Evolutionary conservation across 2,113 vertebrate species (phyloP).

Genomic region (Esox niger): DNA sequence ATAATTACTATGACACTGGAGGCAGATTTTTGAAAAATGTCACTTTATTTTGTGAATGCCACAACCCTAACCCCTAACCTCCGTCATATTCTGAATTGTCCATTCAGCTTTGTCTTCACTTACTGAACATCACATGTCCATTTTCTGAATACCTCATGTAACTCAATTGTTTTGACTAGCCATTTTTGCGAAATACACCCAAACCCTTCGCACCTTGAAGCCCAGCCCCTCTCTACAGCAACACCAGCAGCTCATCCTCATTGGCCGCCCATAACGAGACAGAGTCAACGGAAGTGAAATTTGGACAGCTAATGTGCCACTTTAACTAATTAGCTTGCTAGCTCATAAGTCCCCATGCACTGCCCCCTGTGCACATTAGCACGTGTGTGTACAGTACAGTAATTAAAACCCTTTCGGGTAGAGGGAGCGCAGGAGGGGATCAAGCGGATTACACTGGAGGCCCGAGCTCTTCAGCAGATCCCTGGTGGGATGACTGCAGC

Average conservation of each 20-base stretch:
- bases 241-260: background rate
- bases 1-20: constrained; percentile 16
- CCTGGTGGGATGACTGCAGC: background rate
- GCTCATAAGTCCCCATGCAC: constrained; percentile 30
- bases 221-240: background rate
- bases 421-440: constrained; percentile 8
- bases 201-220: background rate
- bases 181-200: background rate
- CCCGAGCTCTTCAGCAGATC: constrained; percentile 1
- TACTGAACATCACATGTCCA: too few relatives aligned
- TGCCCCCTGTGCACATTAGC: constrained; percentile 36
- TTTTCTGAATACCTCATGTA: too few relatives aligned
- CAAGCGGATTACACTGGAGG: constrained; percentile 1
- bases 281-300: constrained; percentile 43
- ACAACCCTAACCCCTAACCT: background rate
- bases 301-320: constrained; percentile 37
- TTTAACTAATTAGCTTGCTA: constrained; percentile 12
- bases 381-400: constrained; percentile 20
- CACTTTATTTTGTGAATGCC: background rate
- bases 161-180: background rate
- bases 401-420: constrained; percentile 43
- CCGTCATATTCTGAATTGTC: too few relatives aligned
- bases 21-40: background rate
- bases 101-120: too few relatives aligned
- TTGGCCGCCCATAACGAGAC: background rate